Evolutionary conservation across 2,888 invertebrate species (phyloP).

Genomic region (Xestia c-nigrum): DNA sequence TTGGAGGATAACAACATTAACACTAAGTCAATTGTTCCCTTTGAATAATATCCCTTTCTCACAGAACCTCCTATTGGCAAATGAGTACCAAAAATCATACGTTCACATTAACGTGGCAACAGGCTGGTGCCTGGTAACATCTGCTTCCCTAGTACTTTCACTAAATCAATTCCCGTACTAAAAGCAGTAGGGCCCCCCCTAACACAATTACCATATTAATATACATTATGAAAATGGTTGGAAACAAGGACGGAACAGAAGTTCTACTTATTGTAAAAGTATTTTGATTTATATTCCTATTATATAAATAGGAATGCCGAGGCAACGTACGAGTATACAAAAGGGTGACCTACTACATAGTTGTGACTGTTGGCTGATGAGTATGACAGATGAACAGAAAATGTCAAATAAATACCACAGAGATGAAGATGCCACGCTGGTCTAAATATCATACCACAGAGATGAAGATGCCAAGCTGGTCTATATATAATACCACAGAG

Average conservation of each 20-base stretch:
- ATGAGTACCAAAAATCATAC: conserved; percentile 26
- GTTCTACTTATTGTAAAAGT: conserved; percentile 2
- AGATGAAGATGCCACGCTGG: no score
- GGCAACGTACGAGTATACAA: no score
- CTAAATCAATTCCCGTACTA: conserved; percentile 62
- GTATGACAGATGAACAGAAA: no score
- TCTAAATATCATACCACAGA: no score
- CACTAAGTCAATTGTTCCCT: background rate
- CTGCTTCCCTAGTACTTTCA: conserved; percentile 52
- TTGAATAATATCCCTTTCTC: background rate
- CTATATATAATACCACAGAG: no score
- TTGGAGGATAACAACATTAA: background rate
- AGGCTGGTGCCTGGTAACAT: conserved; percentile 41
- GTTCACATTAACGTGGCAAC: conserved; percentile 35
- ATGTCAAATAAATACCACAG: no score
- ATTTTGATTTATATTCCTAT: no score
- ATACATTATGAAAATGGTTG: conserved; percentile 53
- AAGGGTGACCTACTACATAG: no score
- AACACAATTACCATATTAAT: conserved; percentile 64
- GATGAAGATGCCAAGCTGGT: no score
- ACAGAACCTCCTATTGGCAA: conserved; percentile 7
- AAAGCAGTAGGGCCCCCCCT: conserved; percentile 46
- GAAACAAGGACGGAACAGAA: conserved; percentile 21
- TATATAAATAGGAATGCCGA: no score
- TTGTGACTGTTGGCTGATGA: no score